A percentile compares a stretch with the other conserved stretches of the same genome.
These are phyloP conservation scores for Nomada goodeniana DNA, from an alignment of 2,888 invertebrate genomes.

Conservation along the genomic window DNA sequence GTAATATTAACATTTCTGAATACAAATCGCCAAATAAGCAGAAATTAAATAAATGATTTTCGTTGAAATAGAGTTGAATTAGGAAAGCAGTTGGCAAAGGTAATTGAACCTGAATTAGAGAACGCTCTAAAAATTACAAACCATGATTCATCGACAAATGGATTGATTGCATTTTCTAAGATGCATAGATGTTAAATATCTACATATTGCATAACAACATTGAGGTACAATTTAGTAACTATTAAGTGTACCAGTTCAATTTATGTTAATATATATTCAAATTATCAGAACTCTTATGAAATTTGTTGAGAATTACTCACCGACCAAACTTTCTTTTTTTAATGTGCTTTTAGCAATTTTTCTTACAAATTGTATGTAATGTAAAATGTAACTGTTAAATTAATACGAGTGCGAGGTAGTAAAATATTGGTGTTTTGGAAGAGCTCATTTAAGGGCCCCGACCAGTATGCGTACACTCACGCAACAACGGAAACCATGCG, in stretches of 20 bases:
- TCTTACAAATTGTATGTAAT: slow-evolving; percentile 21
- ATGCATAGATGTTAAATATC: slow-evolving; percentile 82
- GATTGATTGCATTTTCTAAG: slow-evolving; percentile 97
- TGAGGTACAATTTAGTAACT: slow-evolving; percentile 17
- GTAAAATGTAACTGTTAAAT: background rate
- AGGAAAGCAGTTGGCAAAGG: slow-evolving; percentile 99
- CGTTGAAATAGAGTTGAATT: slow-evolving; percentile 92
- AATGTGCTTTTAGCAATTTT: slow-evolving; percentile 16
- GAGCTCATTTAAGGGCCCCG: too few relatives aligned
- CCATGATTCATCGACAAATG: slow-evolving; percentile 98
- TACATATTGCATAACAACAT: background rate
- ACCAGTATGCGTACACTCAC: too few relatives aligned
- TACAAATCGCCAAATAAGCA: background rate
- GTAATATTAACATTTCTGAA: slow-evolving; percentile 70
- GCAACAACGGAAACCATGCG: too few relatives aligned
- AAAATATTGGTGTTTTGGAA: too few relatives aligned
- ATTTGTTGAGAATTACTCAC: background rate
- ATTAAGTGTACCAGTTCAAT: slow-evolving; percentile 5
- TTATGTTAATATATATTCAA: background rate
- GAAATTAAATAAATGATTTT: slow-evolving; percentile 20
- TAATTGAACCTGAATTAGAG: slow-evolving; percentile 97
- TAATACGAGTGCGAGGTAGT: background rate
- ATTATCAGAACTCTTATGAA: slow-evolving; percentile 5
- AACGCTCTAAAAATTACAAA: slow-evolving; percentile 88
- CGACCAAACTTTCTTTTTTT: background rate